A percentile compares a stretch with the other conserved stretches of the same genome.
Conservation (phyloP, 2,888 invertebrate genomes). For the Drosophila mayaguana region DNA sequence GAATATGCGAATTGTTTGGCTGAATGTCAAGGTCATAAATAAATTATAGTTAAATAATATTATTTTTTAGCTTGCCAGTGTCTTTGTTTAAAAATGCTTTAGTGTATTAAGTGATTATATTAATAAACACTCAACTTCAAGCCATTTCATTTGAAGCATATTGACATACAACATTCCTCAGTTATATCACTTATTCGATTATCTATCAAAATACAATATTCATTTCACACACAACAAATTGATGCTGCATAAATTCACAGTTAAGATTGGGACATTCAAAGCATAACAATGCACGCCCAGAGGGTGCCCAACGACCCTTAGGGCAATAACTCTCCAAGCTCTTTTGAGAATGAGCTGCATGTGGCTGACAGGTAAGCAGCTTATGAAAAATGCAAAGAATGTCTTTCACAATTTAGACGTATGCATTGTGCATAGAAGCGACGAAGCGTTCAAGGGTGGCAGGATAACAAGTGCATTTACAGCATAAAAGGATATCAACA, state of each 20-base stretch:
- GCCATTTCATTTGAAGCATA: not conserved
- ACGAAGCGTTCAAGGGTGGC: conserved; percentile 5
- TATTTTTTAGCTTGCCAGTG: too few species aligned
- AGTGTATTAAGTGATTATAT: too few species aligned
- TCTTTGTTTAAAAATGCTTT: too few species aligned
- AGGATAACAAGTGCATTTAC: conserved; percentile 5
- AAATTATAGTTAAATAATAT: too few species aligned
- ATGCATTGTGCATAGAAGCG: conserved; percentile 9
- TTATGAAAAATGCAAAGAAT: conserved; percentile 20
- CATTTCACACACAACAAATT: not conserved
- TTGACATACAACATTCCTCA: too few species aligned
- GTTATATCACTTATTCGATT: not conserved
- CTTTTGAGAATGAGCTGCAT: conserved; percentile 9
- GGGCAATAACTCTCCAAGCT: not conserved
- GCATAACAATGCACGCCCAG: conserved; percentile 51
- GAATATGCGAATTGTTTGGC: not conserved
- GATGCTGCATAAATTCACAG: conserved; percentile 16
- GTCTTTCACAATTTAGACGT: conserved; percentile 6
- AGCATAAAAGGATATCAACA: not conserved
- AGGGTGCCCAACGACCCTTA: not conserved
- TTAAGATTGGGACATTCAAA: conserved; percentile 23
- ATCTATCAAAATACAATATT: not conserved
- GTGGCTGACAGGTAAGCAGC: conserved; percentile 12
- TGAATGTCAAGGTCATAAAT: too few species aligned
- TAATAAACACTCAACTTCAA: not conserved